Base-by-base conservation (phyloP, 1,140 invertebrate species). In the Frieseomelitta varia region DNA sequence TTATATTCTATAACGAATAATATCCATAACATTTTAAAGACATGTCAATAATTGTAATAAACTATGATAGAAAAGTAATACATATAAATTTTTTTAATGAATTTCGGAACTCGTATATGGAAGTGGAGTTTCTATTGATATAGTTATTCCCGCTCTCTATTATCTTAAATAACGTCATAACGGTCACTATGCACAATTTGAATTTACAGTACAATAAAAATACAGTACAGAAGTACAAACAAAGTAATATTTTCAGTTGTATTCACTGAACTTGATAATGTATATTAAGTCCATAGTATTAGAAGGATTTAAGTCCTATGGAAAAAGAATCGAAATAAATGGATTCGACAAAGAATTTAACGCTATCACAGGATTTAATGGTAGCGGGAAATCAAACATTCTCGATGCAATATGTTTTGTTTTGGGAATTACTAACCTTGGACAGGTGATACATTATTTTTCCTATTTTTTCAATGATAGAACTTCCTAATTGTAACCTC, bases 301-400 rank as follows among this genome's bases (percentile, higher is more conserved):
- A 19, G 99, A 99, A 91, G 99, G 99, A 82, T 99, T 99, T 93
- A 99, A 99, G 95, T 99, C 99, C 0, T 99, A 99, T 91, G 98
- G 98, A 0, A 97, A 97, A 88, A 95, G 98, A 90, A 98, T 98
- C 0, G 98, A 98, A 95, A 97, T 99, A n/a, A 97, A 97, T 85
- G 98, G 97, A 34, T 99, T 99, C 94, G 99, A 99, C 95, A 96
- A 96, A 11, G 96, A 98, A 94, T 99, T 99, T 93, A 99, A 99
- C 92, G 99, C 99, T 17, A 99, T 99, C 72, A 99, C 99, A 65
- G 99, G 99, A 19, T 95, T 99, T 14, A 99, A 99, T 95, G 99
- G 99, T 10, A 99, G 98, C 85, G 99, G 99, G n/a, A 99, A 99
- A 95, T 99, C 99, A 1, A 99, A 99, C 93, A 99, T 99, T 93